Evolutionary conservation across 2,797 vertebrate genomes (phyloP).

Genomic region (Anisognathus igniventris): DNA sequence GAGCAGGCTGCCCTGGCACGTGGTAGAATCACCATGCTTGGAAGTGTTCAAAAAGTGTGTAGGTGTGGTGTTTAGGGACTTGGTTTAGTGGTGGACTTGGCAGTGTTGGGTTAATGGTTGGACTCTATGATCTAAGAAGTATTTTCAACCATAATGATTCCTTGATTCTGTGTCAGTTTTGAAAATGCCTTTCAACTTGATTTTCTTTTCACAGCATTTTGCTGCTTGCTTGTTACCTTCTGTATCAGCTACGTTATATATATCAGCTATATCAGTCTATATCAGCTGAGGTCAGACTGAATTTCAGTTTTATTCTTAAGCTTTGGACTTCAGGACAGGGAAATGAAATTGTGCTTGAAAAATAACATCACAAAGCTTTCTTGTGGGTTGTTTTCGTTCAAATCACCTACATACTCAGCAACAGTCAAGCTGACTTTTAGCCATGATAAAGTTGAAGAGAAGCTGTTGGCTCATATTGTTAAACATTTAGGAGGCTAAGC

Average conservation of each 20-base stretch:
- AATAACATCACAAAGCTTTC: neutral
- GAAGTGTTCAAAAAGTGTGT: neutral
- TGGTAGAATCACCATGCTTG: neutral
- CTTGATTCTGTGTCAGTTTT: neutral
- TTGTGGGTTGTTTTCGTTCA: neutral
- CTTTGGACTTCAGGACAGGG: neutral
- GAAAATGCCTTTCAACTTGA: neutral
- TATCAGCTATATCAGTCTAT: too few species aligned
- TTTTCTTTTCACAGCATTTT: neutral
- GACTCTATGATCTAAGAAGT: neutral
- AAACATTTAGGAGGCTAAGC: neutral
- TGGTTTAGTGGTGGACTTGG: neutral
- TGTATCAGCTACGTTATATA: neutral
- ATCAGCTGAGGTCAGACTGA: neutral
- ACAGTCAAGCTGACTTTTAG: neutral
- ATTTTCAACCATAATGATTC: neutral
- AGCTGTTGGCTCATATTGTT: neutral
- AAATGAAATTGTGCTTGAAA: neutral
- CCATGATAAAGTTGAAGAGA: neutral
- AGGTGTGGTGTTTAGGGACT: neutral
- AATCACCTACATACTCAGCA: neutral
- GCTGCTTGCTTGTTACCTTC: neutral
- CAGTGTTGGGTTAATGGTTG: neutral
- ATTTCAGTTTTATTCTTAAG: neutral
- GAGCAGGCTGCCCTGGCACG: neutral